Base-by-base conservation (phyloP, 2,888 invertebrate genomes). In the Netelia inedita region DNA sequence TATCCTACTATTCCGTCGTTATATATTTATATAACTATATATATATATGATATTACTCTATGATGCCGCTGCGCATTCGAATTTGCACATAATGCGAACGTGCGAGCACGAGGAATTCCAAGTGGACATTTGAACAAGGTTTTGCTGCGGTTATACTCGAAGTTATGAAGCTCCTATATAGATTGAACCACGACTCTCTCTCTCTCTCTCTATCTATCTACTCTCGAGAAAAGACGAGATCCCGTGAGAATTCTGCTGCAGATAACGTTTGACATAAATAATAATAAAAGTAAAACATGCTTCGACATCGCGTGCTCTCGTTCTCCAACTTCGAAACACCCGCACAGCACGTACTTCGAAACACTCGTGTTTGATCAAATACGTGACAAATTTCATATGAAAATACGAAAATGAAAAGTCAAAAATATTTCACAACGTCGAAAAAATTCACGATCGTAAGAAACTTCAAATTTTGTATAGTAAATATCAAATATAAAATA, bases 81-180 rank as follows among this genome's bases (percentile, higher is more conserved):
- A 91, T 91, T 90, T 90, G 83, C 89, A 88, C 89, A 89, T 89
- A 90, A 91, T 91, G 85, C 81, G 83, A 79, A 28, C 21, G 79
- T 87, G 81, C 86, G 82, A 80, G 85, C 86, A 80, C 80, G 87
- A 63, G 85, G 35, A 87, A 89, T 88, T 86, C 82, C 85, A 83
- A 82, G 80, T 75, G 73, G 72, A 82, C 79, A 23, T 83, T 82
- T 28, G 79, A 72, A 80, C 59, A 50, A 78, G 63, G 78, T 78
- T 79, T 79, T 65, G 28, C 73, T 35, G 66, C 21, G 14, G 14
- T 53, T 14, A 10, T 41, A 16, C 50, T 35, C 10, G 57, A 6
- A 9, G 23, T 59, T 43, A 61, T 46, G 46, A 63, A 46, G 21
- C n/a, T 46, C 1, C 41, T 73, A 10, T 59, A 28, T 57, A 43